Conservation (phyloP, 2,113 vertebrate species). For the Ailuropoda melanoleuca region DNA sequence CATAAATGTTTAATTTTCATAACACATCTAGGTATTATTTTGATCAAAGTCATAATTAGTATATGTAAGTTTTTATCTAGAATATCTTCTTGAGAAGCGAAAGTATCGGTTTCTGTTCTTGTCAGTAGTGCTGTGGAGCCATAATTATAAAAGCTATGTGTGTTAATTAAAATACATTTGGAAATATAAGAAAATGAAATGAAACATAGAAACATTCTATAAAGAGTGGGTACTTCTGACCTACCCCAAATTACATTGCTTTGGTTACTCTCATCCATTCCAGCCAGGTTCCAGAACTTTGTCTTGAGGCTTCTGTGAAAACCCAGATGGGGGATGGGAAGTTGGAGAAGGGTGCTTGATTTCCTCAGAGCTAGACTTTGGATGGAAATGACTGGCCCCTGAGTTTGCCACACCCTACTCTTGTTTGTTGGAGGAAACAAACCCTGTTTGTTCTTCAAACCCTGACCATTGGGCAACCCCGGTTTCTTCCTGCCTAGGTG, state of each 20-base stretch:
- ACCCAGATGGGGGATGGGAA: neutral
- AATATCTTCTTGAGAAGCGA: neutral
- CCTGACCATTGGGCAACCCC: neutral
- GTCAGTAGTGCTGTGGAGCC: neutral
- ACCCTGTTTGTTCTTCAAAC: neutral
- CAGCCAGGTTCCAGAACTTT: neutral
- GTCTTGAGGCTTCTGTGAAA: neutral
- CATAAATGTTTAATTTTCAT: neutral
- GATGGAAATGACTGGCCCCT: neutral
- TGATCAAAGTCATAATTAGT: neutral
- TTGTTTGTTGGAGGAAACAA: neutral
- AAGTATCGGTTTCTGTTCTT: neutral
- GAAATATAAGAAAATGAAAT: neutral
- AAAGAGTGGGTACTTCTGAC: neutral
- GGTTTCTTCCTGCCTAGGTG: neutral
- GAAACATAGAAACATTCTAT: neutral
- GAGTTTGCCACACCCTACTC: neutral
- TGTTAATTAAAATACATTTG: neutral
- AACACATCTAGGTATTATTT: neutral
- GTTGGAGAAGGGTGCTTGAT: neutral
- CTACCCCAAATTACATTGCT: neutral
- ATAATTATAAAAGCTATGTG: neutral
- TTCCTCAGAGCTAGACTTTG: neutral
- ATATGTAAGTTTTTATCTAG: neutral
- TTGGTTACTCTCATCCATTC: neutral